phyloP scores from a whole-genome alignment of 23 tunicate genomes.

The Halocynthia aurantium region DNA sequence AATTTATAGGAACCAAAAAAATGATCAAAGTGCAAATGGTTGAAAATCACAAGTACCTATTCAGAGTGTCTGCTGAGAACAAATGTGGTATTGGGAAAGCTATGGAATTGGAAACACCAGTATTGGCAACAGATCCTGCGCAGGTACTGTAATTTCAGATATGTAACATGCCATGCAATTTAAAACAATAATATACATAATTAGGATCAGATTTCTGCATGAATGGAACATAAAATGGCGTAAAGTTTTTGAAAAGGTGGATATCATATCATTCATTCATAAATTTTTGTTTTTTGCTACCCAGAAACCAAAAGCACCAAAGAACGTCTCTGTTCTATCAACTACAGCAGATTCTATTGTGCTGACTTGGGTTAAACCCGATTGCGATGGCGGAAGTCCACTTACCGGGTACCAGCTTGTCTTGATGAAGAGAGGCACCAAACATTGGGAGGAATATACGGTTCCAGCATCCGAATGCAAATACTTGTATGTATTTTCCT shows the following conservation, averaged over 20 bases:
- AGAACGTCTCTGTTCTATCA: conserved; percentile 31
- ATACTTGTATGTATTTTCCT: conserved; percentile 3
- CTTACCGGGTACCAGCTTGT: conserved; percentile 80
- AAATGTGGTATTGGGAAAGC: conserved; percentile 69
- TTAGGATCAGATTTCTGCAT: no score
- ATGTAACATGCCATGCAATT: no score
- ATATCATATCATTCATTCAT: no score
- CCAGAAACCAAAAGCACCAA: conserved; percentile 42
- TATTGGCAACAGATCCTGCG: conserved; percentile 61
- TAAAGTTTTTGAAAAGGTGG: no score
- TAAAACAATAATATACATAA: no score
- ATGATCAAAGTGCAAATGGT: conserved; percentile 47
- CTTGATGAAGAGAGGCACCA: conserved; percentile 73
- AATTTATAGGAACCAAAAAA: conserved; percentile 45
- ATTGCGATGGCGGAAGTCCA: conserved; percentile 66
- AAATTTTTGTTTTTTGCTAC: no score
- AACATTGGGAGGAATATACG: conserved; percentile 59
- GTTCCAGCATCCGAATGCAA: background rate
- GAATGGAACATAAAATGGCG: no score
- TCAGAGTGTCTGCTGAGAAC: conserved; percentile 96
- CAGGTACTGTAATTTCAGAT: conserved; percentile 9
- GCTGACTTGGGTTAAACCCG: conserved; percentile 62
- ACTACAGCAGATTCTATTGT: conserved; percentile 39
- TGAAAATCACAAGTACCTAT: conserved; percentile 72
- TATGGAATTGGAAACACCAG: conserved; percentile 39